These are phyloP conservation scores for Chironomus striatipennis DNA, from an alignment of 1,140 invertebrate species.

Conservation along the genomic window DNA sequence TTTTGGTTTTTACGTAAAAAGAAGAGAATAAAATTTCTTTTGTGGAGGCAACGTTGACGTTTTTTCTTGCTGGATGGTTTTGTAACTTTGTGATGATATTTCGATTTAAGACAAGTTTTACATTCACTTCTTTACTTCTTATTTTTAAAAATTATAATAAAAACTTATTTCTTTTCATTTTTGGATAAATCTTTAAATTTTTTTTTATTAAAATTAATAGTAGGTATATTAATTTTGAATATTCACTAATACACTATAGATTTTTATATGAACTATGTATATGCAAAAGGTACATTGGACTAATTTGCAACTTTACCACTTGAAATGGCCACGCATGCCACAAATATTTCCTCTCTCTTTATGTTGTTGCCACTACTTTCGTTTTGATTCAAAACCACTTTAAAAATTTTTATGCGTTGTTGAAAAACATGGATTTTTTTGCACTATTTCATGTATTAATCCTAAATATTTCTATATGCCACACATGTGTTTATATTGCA, in stretches of 20 bases:
- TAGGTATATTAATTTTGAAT: too few species aligned
- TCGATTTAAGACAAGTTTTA: slow-evolving; percentile 7
- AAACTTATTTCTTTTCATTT: neutral
- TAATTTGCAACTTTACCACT: too few species aligned
- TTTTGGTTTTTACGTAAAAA: neutral
- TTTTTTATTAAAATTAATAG: too few species aligned
- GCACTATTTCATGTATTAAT: too few species aligned
- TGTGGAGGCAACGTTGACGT: neutral
- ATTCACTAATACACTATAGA: too few species aligned
- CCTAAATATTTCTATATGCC: neutral
- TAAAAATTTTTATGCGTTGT: neutral
- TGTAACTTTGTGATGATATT: slow-evolving; percentile 7
- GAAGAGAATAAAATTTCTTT: neutral
- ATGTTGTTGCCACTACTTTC: neutral
- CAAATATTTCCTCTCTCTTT: neutral
- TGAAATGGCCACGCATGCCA: neutral
- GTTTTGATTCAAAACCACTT: too few species aligned
- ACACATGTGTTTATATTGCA: neutral
- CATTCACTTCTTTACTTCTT: neutral
- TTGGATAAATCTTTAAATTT: neutral
- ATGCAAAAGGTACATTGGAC: too few species aligned
- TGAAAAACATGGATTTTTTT: neutral
- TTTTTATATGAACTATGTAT: too few species aligned
- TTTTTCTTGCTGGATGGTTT: neutral
- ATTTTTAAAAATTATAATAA: neutral